Base-by-base conservation (phyloP, 2,888 invertebrate species). In the Epiblema foenella region DNA sequence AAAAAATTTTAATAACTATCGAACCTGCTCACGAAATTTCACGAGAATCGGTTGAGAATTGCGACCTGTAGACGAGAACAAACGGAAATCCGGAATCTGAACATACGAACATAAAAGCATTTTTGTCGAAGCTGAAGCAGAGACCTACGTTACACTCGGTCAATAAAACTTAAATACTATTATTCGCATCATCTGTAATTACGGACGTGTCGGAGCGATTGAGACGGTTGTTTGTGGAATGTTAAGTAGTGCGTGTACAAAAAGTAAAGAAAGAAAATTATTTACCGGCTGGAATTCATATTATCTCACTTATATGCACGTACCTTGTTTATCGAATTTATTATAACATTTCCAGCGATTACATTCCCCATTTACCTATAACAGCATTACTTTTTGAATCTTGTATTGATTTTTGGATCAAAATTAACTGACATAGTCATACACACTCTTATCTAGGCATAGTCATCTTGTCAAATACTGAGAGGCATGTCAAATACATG, bases 261-360 rank as follows among this genome's bases (percentile, higher is more conserved):
- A 58, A 67, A 58, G 57, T 33, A 67, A 67, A 59, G 42, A 59
- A 56, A 57, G 46, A 58, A 29, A 46, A 17, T 67, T 67, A 60
- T 52, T 60, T 24, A 52, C 15, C 15, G 63, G 3, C 64, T 64
- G 52, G 20, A 64, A 64, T 54, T 64, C n/a, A 51, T 20, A 59
- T 59, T 56, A n/a, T 10, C 33, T 18, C 52, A 54, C 12, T 11
- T 54, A 57, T 3, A 51, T 51, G 18, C 37, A 37, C 37, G 37
- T 39, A 64, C 39, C 39, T 37, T 52, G 20, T 5, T 37, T 39
- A 54, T 54, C 20, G 54, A 20, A 20, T 64, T 37, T 52, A 54
- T 39, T 7, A 64, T 18, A 37, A 52, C 37, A 24, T 64, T 64
- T 37, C 9, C 52, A 11, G 54, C 39, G n/a, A 20, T 15, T 33